Conservation (phyloP, 2,113 vertebrate species). For the Barbus barbus region DNA sequence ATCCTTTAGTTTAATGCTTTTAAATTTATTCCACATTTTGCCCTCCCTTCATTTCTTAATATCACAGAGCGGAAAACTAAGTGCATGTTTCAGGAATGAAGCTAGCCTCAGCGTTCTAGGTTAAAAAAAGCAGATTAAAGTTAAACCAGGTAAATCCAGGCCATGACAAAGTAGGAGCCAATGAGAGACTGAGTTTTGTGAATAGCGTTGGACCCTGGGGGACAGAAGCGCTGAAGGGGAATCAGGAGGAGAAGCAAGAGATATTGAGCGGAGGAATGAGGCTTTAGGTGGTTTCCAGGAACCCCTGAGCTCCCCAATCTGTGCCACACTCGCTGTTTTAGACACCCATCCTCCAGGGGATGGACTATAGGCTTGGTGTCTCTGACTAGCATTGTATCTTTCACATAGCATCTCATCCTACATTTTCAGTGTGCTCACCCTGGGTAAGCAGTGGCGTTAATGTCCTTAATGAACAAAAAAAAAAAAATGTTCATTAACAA, state of each 20-base stretch:
- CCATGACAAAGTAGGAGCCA: not conserved
- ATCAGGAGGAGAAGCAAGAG: not conserved
- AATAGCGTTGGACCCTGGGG: not conserved
- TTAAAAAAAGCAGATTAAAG: conserved; percentile 21
- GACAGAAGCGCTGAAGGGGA: conserved; percentile 16
- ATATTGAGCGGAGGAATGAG: not conserved
- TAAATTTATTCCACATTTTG: conserved; percentile 37
- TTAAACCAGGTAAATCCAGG: conserved; percentile 15
- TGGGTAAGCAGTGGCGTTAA: not conserved
- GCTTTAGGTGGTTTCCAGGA: conserved; percentile 22
- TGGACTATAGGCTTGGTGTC: not conserved
- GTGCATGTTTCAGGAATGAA: not conserved
- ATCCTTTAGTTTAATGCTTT: conserved; percentile 26
- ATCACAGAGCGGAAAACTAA: not conserved
- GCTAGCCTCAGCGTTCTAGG: conserved; percentile 4
- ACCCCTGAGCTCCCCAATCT: conserved; percentile 16
- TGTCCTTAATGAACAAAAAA: not conserved
- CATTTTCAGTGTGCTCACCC: not conserved
- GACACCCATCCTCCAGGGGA: conserved; percentile 6
- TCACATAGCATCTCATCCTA: not conserved
- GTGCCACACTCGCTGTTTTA: not conserved
- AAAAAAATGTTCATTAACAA: not conserved
- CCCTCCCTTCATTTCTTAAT: not conserved
- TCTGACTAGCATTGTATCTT: not conserved
- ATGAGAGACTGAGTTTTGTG: conserved; percentile 10